Percentiles rank a stretch among this genome's conserved stretches.
Conservation (phyloP, 2,888 invertebrate species). For the Melanostoma scalare region DNA sequence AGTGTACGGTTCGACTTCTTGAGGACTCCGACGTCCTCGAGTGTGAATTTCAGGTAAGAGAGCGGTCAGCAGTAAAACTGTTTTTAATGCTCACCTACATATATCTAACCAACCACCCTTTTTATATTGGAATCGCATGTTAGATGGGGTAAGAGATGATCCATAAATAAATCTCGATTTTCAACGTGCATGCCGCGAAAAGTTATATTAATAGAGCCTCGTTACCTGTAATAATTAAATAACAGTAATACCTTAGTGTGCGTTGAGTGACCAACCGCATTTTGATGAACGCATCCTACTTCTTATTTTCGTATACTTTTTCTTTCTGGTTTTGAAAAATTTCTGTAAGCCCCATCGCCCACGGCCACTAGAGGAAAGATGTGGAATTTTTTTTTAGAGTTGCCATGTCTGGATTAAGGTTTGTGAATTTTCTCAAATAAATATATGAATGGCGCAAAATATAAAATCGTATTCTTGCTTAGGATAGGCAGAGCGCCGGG, state of each 20-base stretch:
- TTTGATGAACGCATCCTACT: constrained; percentile 30
- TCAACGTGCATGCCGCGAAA: constrained; percentile 34
- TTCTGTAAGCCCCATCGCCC: background rate
- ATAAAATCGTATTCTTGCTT: no score
- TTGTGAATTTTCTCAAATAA: no score
- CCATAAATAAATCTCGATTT: constrained; percentile 60
- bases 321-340: constrained; percentile 25
- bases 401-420: background rate
- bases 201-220: constrained; percentile 21
- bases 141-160: constrained; percentile 43
- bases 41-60: constrained; percentile 93
- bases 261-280: constrained; percentile 23
- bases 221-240: constrained; percentile 43
- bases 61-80: constrained; percentile 58
- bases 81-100: constrained; percentile 52
- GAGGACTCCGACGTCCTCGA: constrained; percentile 96
- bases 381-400: background rate
- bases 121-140: constrained; percentile 21
- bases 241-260: constrained; percentile 18
- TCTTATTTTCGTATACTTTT: constrained; percentile 14
- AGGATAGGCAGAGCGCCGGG: no score
- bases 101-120: background rate
- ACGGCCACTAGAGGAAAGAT: background rate
- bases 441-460: no score
- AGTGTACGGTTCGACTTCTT: constrained; percentile 93